phyloP scores from a whole-genome alignment of 2,797 vertebrate genomes.

The Malacoctenus gilli region DNA sequence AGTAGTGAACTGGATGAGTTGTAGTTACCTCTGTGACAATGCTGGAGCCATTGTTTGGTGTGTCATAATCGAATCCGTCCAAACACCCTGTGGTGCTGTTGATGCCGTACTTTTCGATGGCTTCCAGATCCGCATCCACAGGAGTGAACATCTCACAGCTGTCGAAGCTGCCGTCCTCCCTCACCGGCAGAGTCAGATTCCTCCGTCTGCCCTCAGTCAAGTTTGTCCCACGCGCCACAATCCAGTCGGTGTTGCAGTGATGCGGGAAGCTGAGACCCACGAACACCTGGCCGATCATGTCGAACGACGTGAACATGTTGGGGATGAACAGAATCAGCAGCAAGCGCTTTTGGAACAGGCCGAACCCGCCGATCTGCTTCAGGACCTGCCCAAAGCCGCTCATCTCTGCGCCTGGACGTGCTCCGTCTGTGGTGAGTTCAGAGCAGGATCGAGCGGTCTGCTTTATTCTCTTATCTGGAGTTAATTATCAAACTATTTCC shows the following conservation, averaged over 20 bases:
- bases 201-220: slow-evolving; percentile 78
- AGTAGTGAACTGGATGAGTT: too few relatives aligned
- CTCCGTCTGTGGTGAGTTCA: too few relatives aligned
- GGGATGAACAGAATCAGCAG: slow-evolving; percentile 77
- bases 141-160: slow-evolving; percentile 88
- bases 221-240: slow-evolving; percentile 73
- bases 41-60: slow-evolving; percentile 60
- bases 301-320: slow-evolving; percentile 77
- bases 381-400: slow-evolving; percentile 78
- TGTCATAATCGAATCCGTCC: slow-evolving; percentile 81
- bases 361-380: slow-evolving; percentile 83
- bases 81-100: slow-evolving; percentile 81
- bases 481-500: too few relatives aligned
- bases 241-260: slow-evolving; percentile 88
- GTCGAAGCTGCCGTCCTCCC: slow-evolving; percentile 70
- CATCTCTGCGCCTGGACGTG: slow-evolving; percentile 67
- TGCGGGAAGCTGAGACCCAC: slow-evolving; percentile 76
- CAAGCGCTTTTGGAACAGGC: slow-evolving; percentile 85
- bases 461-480: too few relatives aligned
- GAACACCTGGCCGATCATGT: slow-evolving; percentile 87
- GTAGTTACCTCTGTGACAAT: slow-evolving; percentile 73
- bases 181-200: slow-evolving; percentile 84
- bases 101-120: slow-evolving; percentile 78
- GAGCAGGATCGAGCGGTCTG: too few relatives aligned
- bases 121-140: slow-evolving; percentile 75